These are phyloP conservation scores for Germaria angustata DNA, from an alignment of 2,888 invertebrate species.

Conservation along the genomic window DNA sequence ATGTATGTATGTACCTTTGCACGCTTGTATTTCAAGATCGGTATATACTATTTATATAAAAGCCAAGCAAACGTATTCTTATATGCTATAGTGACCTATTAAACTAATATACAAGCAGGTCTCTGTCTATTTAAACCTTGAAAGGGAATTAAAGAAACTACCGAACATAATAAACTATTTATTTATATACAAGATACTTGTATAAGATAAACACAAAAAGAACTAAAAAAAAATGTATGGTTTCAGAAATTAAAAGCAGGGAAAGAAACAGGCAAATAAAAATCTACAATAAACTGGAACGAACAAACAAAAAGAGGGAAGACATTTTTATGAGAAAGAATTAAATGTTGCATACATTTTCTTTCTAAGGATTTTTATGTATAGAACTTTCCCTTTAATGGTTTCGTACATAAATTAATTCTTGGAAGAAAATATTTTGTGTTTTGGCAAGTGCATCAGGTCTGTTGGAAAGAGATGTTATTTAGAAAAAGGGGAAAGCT, in stretches of 20 bases:
- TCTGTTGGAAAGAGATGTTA: background rate
- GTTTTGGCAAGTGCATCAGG: background rate
- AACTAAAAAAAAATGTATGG: slow-evolving; percentile 12
- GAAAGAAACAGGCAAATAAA: background rate
- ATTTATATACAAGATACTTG: slow-evolving; percentile 25
- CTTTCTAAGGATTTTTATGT: slow-evolving; percentile 38
- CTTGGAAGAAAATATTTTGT: background rate
- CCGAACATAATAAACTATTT: slow-evolving; percentile 16
- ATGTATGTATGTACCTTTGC: background rate
- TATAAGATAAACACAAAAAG: slow-evolving; percentile 14
- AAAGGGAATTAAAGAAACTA: slow-evolving; percentile 21
- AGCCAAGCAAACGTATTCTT: background rate
- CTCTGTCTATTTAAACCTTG: slow-evolving; percentile 59
- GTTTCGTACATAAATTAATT: slow-evolving; percentile 29
- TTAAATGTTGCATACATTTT: background rate
- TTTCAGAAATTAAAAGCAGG: slow-evolving; percentile 32
- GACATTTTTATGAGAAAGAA: slow-evolving; percentile 11
- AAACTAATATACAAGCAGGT: slow-evolving; percentile 65
- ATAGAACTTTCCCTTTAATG: background rate
- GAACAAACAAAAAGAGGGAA: background rate
- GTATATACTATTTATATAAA: background rate
- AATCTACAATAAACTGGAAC: background rate
- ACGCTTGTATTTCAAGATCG: background rate
- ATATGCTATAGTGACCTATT: slow-evolving; percentile 63
- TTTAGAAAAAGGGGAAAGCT: too few species aligned